Conservation (phyloP, 2,888 invertebrate genomes). For the Cheilosia variabilis region DNA sequence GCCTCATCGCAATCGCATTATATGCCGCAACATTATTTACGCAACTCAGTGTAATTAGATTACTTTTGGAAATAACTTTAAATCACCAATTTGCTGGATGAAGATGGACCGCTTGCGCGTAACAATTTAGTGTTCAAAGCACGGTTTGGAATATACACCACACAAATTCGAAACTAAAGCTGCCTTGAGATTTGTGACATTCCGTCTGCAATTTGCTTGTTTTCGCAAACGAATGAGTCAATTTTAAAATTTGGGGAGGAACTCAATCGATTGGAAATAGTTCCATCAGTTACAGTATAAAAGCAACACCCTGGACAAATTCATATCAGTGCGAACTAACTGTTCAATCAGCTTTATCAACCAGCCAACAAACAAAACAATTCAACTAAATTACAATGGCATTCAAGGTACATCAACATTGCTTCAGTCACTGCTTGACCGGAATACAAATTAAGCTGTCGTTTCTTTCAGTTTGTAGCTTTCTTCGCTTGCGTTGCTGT, state of each 20-base stretch:
- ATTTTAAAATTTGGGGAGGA: constrained; percentile 12
- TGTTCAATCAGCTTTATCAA: constrained; percentile 55
- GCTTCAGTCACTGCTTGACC: not conserved
- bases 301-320: constrained; percentile 19
- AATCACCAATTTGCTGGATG: too few species aligned
- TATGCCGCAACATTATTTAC: too few species aligned
- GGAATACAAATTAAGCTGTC: constrained; percentile 30
- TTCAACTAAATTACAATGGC: constrained; percentile 53
- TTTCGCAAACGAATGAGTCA: not conserved
- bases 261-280: constrained; percentile 18
- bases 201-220: not conserved
- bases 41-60: too few species aligned
- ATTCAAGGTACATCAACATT: constrained; percentile 51
- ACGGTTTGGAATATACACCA: not conserved
- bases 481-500: constrained; percentile 80
- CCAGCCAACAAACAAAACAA: constrained; percentile 13
- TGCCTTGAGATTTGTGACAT: not conserved
- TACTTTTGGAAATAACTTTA: too few species aligned
- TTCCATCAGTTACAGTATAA: constrained; percentile 17
- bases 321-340: constrained; percentile 58
- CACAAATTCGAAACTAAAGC: not conserved
- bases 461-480: constrained; percentile 77
- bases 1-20: too few species aligned
- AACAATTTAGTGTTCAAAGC: too few species aligned
- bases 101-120: too few species aligned